A percentile compares a stretch with the other conserved stretches of the same genome.
Conservation (phyloP, 1,140 invertebrate species). For the Samia ricini region DNA sequence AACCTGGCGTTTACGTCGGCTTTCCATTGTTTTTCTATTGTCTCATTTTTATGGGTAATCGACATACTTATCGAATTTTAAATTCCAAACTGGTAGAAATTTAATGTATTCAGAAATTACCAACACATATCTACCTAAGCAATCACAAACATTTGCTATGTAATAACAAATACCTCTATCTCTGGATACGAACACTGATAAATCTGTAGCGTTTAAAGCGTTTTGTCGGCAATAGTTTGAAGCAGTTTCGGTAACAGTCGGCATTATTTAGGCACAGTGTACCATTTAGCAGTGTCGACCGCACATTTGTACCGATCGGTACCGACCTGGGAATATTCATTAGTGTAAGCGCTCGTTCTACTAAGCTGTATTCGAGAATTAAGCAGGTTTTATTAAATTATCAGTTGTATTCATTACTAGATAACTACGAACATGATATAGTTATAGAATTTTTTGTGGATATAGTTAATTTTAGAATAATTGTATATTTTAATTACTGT, state of each 20-base stretch:
- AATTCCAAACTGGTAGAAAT: too few relatives aligned
- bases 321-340: slow-evolving; percentile 10
- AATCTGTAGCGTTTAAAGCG: slow-evolving; percentile 51
- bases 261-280: slow-evolving; percentile 63
- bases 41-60: too few relatives aligned
- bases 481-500: too few relatives aligned
- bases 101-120: too few relatives aligned
- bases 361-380: not conserved
- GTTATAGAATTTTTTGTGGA: not conserved
- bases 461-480: too few relatives aligned
- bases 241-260: slow-evolving; percentile 44
- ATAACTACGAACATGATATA: not conserved
- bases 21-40: too few relatives aligned
- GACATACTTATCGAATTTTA: too few relatives aligned
- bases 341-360: slow-evolving; percentile 2
- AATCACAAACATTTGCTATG: too few relatives aligned
- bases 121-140: too few relatives aligned
- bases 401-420: not conserved
- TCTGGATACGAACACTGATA: slow-evolving; percentile 36
- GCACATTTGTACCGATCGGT: slow-evolving; percentile 61
- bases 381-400: not conserved
- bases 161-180: too few relatives aligned
- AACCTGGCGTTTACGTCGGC: too few relatives aligned
- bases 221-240: slow-evolving; percentile 64
- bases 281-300: slow-evolving; percentile 71